Conservation (phyloP, 2,888 invertebrate species). For the Patella ulyssiponensis region DNA sequence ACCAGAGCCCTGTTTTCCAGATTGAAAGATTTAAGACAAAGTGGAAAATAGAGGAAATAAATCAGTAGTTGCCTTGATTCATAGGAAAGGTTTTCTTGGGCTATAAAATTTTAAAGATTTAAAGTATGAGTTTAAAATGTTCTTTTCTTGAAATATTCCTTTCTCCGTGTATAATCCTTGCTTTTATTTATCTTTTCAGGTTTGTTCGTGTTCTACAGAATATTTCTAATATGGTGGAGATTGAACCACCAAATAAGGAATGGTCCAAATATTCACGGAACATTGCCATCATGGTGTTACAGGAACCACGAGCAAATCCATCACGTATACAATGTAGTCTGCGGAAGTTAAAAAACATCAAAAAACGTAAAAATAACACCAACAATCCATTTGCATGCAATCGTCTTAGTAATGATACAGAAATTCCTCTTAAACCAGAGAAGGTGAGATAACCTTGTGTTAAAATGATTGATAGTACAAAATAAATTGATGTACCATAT, state of each 20-base stretch:
- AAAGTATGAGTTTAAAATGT: too few species aligned
- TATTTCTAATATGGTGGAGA: slow-evolving; percentile 31
- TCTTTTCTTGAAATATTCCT: not conserved
- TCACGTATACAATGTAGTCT: slow-evolving; percentile 33
- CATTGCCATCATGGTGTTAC: slow-evolving; percentile 29
- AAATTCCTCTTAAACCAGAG: slow-evolving; percentile 21
- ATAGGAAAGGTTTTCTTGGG: too few species aligned
- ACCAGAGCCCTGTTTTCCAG: too few species aligned
- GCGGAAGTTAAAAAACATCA: slow-evolving; percentile 10
- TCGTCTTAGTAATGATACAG: slow-evolving; percentile 31
- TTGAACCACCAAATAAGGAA: slow-evolving; percentile 13
- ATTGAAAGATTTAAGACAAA: too few species aligned
- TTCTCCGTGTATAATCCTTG: not conserved
- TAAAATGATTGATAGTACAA: not conserved
- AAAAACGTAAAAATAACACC: slow-evolving; percentile 11
- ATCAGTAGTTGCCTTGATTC: too few species aligned
- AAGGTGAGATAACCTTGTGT: slow-evolving; percentile 21
- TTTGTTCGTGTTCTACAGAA: slow-evolving; percentile 29
- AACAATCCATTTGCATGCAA: slow-evolving; percentile 23
- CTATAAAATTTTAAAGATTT: too few species aligned
- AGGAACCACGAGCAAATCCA: slow-evolving; percentile 17
- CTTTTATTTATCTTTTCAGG: slow-evolving; percentile 23
- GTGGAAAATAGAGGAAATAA: too few species aligned
- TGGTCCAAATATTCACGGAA: slow-evolving; percentile 24
- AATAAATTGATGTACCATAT: too few species aligned